Base-by-base conservation (phyloP, 2,797 vertebrate species). In the Euthynnus affinis region DNA sequence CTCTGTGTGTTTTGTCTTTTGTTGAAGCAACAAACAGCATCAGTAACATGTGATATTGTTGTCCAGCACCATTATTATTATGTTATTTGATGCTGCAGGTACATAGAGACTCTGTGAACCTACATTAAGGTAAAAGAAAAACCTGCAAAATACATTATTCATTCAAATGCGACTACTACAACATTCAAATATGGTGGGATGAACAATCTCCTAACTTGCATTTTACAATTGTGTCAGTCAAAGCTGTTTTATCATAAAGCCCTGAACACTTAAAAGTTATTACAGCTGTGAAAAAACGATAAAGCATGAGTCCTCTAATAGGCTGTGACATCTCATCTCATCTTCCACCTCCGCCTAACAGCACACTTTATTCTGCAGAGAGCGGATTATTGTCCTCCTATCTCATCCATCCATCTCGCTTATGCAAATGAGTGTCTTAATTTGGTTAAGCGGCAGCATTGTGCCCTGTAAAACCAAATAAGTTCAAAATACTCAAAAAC, bases 331-430 rank as follows among this genome's bases (percentile, higher is more conserved):
- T 95, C 94, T 96, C 96, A 96, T 97, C 96, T 96, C 58, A 75
- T 93, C 95, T 95, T 65, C 93, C 92, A 93, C 90, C 92, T 93
- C 93, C 90, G 91, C 94, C 93, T 80, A 85, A 87, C 94, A 94
- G 95, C 95, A 84, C 95, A 95, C 94, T 95, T 29, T 95, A 94
- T 95, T 96, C 96, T 94, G 80, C 94, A 90, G 92, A 92, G 91
- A 93, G 91, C 94, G 95, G 96, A 96, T 93, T 95, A 89, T 96
- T 96, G 95, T 91, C 87, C 93, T 95, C 94, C 93, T 81, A 91
- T 95, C 95, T 97, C 96, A 97, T 97, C 96, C 96, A 97, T 97
- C 96, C 97, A 96, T 98, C 97, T 97, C 93, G 93, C 89, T 97
- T 97, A 98, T 96, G 96, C 93, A 98, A 98, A 98, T 97, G 86